phyloP scores from a whole-genome alignment of 2,113 vertebrate genomes.

The Eira barbara region DNA sequence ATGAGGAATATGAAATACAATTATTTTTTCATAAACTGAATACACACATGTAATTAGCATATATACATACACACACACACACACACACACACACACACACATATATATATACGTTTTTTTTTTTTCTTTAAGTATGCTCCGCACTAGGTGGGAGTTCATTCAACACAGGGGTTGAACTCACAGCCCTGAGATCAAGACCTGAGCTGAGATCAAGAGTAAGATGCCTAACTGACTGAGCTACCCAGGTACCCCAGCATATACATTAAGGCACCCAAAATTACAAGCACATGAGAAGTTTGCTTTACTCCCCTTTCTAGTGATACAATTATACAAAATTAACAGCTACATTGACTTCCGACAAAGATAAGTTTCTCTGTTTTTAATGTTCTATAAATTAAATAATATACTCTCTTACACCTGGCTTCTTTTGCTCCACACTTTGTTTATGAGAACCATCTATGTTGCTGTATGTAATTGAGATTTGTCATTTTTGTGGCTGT shows the following conservation, averaged over 20 bases:
- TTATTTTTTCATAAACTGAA: background rate
- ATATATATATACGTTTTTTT: too few species aligned
- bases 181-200: background rate
- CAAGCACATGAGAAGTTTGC: background rate
- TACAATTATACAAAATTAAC: background rate
- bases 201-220: background rate
- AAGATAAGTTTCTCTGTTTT: background rate
- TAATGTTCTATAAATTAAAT: background rate
- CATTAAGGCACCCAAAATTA: background rate
- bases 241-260: background rate
- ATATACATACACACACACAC: too few species aligned
- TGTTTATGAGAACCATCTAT: background rate
- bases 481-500: background rate
- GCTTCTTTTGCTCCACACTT: background rate
- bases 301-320: background rate
- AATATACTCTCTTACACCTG: background rate
- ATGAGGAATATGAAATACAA: background rate
- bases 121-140: background rate
- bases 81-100: too few species aligned
- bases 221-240: background rate
- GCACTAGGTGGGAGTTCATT: background rate
- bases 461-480: background rate
- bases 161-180: background rate
- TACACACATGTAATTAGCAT: background rate
- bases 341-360: background rate